Conservation (phyloP, 2,888 invertebrate genomes). For the Deroplatys truncata region DNA sequence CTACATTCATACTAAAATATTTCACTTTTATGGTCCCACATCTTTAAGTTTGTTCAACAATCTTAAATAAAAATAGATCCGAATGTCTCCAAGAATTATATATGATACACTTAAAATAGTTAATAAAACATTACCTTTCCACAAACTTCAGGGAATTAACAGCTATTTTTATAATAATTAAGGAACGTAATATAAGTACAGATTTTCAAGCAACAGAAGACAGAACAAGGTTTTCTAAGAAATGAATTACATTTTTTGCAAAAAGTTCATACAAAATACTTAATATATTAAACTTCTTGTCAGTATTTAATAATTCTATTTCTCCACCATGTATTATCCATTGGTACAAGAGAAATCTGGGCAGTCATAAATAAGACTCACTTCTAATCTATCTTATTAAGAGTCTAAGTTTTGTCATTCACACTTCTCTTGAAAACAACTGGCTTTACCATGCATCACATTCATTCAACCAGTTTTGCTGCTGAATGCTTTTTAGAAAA, state of each 20-base stretch:
- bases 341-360: conserved; percentile 12
- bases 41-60: background rate
- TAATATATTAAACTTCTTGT: conserved; percentile 1
- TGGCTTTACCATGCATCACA: background rate
- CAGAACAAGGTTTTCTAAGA: background rate
- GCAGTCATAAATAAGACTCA: background rate
- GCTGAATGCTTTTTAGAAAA: background rate
- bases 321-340: background rate
- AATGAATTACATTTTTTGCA: background rate
- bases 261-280: conserved; percentile 4
- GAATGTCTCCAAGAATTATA: background rate
- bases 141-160: background rate
- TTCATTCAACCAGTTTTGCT: background rate
- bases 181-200: background rate
- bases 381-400: background rate
- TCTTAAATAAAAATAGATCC: background rate
- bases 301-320: background rate
- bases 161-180: background rate
- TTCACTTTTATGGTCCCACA: background rate
- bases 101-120: background rate
- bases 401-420: background rate
- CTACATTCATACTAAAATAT: conserved; percentile 11
- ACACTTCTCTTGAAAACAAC: background rate
- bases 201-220: background rate
- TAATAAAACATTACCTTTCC: background rate